phyloP scores from a whole-genome alignment of 2,888 invertebrate species.

The Pasiphila rectangulata region DNA sequence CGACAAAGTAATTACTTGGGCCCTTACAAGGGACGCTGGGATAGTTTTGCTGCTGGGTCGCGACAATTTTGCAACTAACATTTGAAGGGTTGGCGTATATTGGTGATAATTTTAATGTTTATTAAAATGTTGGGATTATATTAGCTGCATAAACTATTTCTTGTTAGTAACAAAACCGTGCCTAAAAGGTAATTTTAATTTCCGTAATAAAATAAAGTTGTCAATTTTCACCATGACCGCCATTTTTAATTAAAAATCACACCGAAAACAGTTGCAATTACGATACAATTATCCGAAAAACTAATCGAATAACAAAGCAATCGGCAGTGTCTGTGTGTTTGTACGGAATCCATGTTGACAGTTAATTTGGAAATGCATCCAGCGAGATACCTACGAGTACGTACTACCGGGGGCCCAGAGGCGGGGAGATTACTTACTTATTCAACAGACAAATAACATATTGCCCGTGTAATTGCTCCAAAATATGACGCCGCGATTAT shows the following conservation, averaged over 20 bases:
- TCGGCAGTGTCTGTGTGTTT: slow-evolving; percentile 60
- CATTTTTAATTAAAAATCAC: slow-evolving; percentile 30
- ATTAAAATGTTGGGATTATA: slow-evolving; percentile 39
- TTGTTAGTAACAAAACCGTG: slow-evolving; percentile 8
- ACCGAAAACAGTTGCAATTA: slow-evolving; percentile 41
- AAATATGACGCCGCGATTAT: slow-evolving; percentile 52
- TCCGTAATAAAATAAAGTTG: not conserved
- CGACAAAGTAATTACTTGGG: slow-evolving; percentile 55
- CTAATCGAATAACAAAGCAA: slow-evolving; percentile 76
- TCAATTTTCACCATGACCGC: slow-evolving; percentile 14
- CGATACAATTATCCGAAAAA: slow-evolving; percentile 56
- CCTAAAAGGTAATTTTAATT: not conserved
- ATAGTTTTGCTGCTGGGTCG: slow-evolving; percentile 44
- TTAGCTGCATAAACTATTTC: slow-evolving; percentile 30
- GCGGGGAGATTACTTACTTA: slow-evolving; percentile 68
- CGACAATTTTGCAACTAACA: slow-evolving; percentile 40
- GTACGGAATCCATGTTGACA: slow-evolving; percentile 73
- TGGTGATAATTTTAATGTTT: slow-evolving; percentile 48
- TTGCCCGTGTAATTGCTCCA: slow-evolving; percentile 72
- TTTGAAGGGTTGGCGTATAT: slow-evolving; percentile 44
- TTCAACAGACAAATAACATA: slow-evolving; percentile 73
- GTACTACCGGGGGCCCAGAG: slow-evolving; percentile 37
- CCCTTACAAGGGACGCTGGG: slow-evolving; percentile 40
- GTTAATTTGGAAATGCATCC: slow-evolving; percentile 76
- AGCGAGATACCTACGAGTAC: slow-evolving; percentile 33